Conservation (phyloP, 2,888 invertebrate genomes). For the Drosophila limbata region DNA sequence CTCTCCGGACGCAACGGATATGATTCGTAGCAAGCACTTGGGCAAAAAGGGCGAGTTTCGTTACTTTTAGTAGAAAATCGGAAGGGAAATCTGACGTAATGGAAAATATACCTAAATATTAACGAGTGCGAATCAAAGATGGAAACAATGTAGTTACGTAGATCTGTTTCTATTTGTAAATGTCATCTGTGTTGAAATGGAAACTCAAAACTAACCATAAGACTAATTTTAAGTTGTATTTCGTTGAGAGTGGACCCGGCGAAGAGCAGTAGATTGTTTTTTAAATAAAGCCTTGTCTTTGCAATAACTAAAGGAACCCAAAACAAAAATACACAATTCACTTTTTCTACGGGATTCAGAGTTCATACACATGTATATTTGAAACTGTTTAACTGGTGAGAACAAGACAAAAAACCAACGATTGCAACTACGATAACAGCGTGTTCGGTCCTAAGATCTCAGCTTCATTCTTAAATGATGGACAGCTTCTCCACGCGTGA, state of each 20-base stretch:
- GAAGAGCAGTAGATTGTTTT: constrained; percentile 67
- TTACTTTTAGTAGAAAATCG: constrained; percentile 89
- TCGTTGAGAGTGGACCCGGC: constrained; percentile 51
- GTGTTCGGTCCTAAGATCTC: neutral
- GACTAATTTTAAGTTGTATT: constrained; percentile 69
- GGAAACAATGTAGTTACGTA: constrained; percentile 24
- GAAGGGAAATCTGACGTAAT: neutral
- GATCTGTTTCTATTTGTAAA: constrained; percentile 53
- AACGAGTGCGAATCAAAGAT: constrained; percentile 12
- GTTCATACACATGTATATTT: constrained; percentile 7
- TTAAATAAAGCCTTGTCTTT: constrained; percentile 69
- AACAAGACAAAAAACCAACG: constrained; percentile 61
- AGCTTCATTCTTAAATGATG: constrained; percentile 63
- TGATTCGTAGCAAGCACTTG: constrained; percentile 94
- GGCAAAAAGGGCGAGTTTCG: constrained; percentile 98
- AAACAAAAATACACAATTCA: neutral
- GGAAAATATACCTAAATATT: constrained; percentile 26
- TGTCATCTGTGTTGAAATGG: constrained; percentile 29
- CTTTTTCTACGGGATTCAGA: neutral
- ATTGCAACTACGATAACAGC: constrained; percentile 45
- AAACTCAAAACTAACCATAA: constrained; percentile 67
- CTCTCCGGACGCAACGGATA: constrained; percentile 90
- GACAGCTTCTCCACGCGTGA: constrained; percentile 83
- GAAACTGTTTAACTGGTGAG: constrained; percentile 65
- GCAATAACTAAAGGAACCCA: constrained; percentile 65